Evolutionary conservation across 2,113 vertebrate species (phyloP).

Genomic region (Isurus oxyrinchus): DNA sequence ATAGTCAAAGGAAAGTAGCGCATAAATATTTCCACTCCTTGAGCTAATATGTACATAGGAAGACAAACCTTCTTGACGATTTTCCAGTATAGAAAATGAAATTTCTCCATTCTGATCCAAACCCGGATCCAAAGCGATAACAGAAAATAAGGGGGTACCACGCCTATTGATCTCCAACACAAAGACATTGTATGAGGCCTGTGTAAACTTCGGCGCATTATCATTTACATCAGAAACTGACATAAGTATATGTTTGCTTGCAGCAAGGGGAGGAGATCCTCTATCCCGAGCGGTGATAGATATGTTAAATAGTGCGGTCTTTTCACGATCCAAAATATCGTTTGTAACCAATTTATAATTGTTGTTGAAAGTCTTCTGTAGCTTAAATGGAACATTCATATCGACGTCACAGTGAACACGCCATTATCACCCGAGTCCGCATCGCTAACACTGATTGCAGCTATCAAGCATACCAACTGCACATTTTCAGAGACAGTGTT

Average conservation of each 20-base stretch:
- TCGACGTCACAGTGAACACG: slow-evolving; percentile 55
- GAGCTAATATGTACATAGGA: slow-evolving; percentile 62
- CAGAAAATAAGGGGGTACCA: slow-evolving; percentile 55
- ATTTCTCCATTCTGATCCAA: slow-evolving; percentile 61
- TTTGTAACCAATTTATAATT: slow-evolving; percentile 68
- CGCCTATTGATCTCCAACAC: slow-evolving; percentile 67
- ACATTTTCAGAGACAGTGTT: slow-evolving; percentile 63
- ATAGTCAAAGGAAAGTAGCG: slow-evolving; percentile 66
- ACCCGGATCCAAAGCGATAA: slow-evolving; percentile 67
- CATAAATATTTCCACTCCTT: slow-evolving; percentile 63
- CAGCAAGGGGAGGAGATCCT: slow-evolving; percentile 64
- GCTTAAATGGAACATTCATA: slow-evolving; percentile 60
- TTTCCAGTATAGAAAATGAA: slow-evolving; percentile 59
- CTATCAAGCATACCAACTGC: slow-evolving; percentile 58
- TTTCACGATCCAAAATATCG: slow-evolving; percentile 64
- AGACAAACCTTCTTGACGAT: slow-evolving; percentile 48
- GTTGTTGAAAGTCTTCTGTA: slow-evolving; percentile 66
- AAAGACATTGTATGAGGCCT: slow-evolving; percentile 52
- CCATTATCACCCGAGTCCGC: slow-evolving; percentile 67
- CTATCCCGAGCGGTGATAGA: slow-evolving; percentile 62
- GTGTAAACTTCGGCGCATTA: slow-evolving; percentile 64
- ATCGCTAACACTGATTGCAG: slow-evolving; percentile 64
- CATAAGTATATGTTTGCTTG: slow-evolving; percentile 51
- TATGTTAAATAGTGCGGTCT: slow-evolving; percentile 57
- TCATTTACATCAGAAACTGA: slow-evolving; percentile 75